Percentiles rank a stretch among this genome's conserved stretches.
These are phyloP conservation scores for Aphidius gifuensis DNA, from an alignment of 1,140 invertebrate species.

Conservation along the genomic window DNA sequence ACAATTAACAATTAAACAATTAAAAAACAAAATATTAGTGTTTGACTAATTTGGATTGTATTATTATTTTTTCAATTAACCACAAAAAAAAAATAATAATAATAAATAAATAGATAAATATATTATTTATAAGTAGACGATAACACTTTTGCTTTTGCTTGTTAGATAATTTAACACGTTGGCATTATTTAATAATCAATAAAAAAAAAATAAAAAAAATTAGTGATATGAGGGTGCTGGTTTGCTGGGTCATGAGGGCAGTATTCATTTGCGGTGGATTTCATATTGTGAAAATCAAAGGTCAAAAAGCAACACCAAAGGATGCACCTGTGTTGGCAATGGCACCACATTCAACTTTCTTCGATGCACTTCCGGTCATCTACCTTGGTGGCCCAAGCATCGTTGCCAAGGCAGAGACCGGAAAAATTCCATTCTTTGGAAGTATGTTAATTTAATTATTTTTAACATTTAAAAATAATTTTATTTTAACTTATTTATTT, in stretches of 20 bases:
- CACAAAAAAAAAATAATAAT: too few relatives aligned
- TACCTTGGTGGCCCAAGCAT: slow-evolving; percentile 79
- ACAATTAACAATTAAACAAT: too few relatives aligned
- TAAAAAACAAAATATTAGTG: too few relatives aligned
- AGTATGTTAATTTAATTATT: slow-evolving; percentile 62
- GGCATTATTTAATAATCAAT: too few relatives aligned
- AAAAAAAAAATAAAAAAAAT: not conserved
- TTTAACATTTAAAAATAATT: not conserved
- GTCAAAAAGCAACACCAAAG: slow-evolving; percentile 61
- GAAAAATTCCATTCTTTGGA: slow-evolving; percentile 80
- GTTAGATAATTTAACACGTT: too few relatives aligned
- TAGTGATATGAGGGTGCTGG: slow-evolving; percentile 61
- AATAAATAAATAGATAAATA: too few relatives aligned
- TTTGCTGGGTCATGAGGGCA: slow-evolving; percentile 67
- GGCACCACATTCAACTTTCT: slow-evolving; percentile 87
- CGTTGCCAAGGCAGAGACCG: slow-evolving; percentile 81
- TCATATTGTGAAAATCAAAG: slow-evolving; percentile 69
- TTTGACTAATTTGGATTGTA: too few relatives aligned
- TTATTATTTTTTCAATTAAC: too few relatives aligned
- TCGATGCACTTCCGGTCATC: slow-evolving; percentile 81
- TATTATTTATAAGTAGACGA: too few relatives aligned
- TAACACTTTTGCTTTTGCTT: too few relatives aligned
- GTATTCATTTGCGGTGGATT: slow-evolving; percentile 80
- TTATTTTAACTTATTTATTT: slow-evolving; percentile 15
- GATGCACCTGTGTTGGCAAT: slow-evolving; percentile 84